Base-by-base conservation (phyloP, 2,888 invertebrate species). In the Branchipolynoe longqiensis region DNA sequence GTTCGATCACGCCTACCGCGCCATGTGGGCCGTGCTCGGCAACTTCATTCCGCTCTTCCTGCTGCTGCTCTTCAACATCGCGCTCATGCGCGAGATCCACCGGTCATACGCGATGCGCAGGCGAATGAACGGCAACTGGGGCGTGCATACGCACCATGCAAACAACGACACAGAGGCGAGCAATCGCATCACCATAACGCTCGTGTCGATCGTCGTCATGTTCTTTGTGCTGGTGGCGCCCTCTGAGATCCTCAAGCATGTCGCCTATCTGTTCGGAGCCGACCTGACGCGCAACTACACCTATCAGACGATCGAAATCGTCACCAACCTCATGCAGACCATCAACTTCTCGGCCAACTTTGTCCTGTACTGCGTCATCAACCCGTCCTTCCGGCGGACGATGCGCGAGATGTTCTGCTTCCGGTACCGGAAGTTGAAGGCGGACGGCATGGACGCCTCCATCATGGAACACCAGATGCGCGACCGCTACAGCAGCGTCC, bases 291-390 rank as follows among this genome's bases (percentile, higher is more conserved):
- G 58, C 6, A 88, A 88, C 85, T 89, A 86, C 87, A 87, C 87
- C 22, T 91, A 91, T 83, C 86, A 89, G 0, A 90, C 90, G 14
- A 88, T 88, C 81, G 91, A 90, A 87, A 91, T 91, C 0, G 92
- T 96, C 81, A 96, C 96, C 85, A 96, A 96, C 93, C 94, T 96
- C 48, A 94, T 96, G 92, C 96, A 96, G 94, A 95, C 96, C 78
- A 95, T 95, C 89, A 96, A 96, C 93, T 96, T 96, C 93, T 96
- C 96, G 48, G 88, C 96, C 87, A 96, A 96, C 56, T 96, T 96
- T 94, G 96, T 96, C 93, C 96, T 96, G 87, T 96, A 96, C 94
- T 96, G 96, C 92, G 95, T 96, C 86, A 96, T 96, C 93, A 96
- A 96, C 88, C 96, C 96, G 90, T 96, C 96, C 91, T 96, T 96